Base-by-base conservation (phyloP, 2,888 invertebrate species). In the Magallana nippona region DNA sequence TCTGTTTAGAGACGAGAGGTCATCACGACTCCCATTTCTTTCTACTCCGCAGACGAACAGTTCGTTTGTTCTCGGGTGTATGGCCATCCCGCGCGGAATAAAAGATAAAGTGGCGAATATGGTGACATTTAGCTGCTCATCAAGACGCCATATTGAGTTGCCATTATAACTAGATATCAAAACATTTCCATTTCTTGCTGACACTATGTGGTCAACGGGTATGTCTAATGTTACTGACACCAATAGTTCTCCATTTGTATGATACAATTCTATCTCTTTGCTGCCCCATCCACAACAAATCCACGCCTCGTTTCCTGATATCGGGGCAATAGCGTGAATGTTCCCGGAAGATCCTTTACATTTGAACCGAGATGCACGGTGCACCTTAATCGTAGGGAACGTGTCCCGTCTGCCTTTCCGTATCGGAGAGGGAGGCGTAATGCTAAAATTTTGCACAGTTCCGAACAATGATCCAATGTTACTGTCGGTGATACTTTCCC, bases 231-330 rank as follows among this genome's bases (percentile, higher is more conserved):
- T 84, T 19, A 87, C 86, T 0, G 87, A 83, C 82, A 86, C 86
- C 17, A 79, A 82, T 57, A 85, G 86, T 22, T 85, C 85, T 3
- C 89, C 89, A 15, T 86, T 82, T 80, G 80, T 84, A 80, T 87
- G 85, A 81, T 86, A 89, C 1, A 89, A 85, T 17, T 79, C 78
- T 10, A 87, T 84, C 32, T 85, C 85, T 78, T 86, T 85, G 15
- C 86, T 87, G 1, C 88, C 89, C 89, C 89, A 89, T 17, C 87
- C 88, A 79, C 88, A 87, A 55, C 89, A 88, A 2, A 88, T 83
- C 87, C 88, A 89, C 3, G 89, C 89, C 44, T 86, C 85, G 60
- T 86, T 86, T 19, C 85, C 84, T 13, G 87, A 86, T 10, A 89
- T 87, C 1, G 89, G 87, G 10, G 87, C 88, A 55, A 89, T 88